phyloP scores from a whole-genome alignment of 2,797 vertebrate species.

The Philypnodon macrostomus region DNA sequence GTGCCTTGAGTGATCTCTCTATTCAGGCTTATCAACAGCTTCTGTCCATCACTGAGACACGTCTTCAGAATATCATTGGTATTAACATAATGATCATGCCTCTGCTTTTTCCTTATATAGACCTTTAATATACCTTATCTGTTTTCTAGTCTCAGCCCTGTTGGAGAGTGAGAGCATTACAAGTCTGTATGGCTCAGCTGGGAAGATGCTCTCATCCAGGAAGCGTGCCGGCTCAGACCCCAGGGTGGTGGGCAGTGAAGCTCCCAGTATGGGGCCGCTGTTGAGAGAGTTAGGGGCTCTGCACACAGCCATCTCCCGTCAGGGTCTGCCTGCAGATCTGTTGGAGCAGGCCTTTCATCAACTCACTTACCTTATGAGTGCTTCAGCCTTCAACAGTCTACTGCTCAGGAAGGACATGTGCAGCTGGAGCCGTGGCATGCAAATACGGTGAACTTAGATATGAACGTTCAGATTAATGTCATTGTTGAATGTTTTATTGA shows the following conservation, averaged over 20 bases:
- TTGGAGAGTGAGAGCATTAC: constrained; percentile 81
- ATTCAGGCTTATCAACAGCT: constrained; percentile 86
- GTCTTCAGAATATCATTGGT: constrained; percentile 77
- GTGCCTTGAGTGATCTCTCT: constrained; percentile 68
- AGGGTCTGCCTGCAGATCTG: constrained; percentile 57
- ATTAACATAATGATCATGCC: background rate
- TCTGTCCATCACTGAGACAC: constrained; percentile 67
- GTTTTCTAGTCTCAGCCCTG: constrained; percentile 71
- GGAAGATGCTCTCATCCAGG: constrained; percentile 44
- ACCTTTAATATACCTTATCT: background rate
- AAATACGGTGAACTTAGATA: constrained; percentile 71
- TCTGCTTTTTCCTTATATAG: background rate
- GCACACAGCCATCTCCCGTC: constrained; percentile 48
- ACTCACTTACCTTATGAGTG: constrained; percentile 71
- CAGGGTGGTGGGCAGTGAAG: constrained; percentile 23
- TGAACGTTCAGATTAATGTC: too few species aligned
- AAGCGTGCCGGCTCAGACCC: constrained; percentile 65
- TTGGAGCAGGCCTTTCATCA: constrained; percentile 76
- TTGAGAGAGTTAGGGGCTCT: constrained; percentile 74
- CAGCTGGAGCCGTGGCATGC: constrained; percentile 79
- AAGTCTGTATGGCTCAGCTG: constrained; percentile 53
- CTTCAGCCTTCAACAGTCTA: constrained; percentile 78
- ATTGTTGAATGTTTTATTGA: too few species aligned
- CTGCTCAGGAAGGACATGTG: constrained; percentile 81
- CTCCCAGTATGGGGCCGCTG: constrained; percentile 66